These are phyloP conservation scores for Pardosa pseudoannulata DNA, from an alignment of 2,888 invertebrate species.

Conservation along the genomic window DNA sequence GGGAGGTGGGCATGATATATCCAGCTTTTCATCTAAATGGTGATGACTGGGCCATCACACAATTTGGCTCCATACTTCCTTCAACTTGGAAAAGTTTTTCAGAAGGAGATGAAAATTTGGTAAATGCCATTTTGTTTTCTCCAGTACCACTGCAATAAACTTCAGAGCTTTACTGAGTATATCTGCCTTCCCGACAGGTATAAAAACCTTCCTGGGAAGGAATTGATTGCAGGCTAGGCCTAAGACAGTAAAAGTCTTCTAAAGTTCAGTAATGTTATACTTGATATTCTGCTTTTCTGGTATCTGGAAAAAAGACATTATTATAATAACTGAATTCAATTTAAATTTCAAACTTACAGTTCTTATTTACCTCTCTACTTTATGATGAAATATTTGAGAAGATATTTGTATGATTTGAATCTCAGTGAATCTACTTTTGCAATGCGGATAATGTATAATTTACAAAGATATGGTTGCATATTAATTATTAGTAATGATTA, in stretches of 20 bases:
- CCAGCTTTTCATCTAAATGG: constrained; percentile 47
- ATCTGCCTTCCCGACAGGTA: constrained; percentile 31
- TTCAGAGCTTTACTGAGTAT: constrained; percentile 38
- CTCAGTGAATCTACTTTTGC: no score
- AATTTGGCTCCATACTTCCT: constrained; percentile 13
- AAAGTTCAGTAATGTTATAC: constrained; percentile 68
- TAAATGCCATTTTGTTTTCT: constrained; percentile 71
- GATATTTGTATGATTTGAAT: no score
- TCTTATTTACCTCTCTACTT: no score
- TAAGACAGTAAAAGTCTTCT: constrained; percentile 67
- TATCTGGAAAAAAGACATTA: constrained; percentile 41
- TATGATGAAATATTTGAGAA: no score
- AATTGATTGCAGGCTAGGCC: constrained; percentile 67
- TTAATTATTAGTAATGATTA: no score
- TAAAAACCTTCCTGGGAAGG: constrained; percentile 28
- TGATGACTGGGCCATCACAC: constrained; percentile 7
- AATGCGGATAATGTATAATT: no score
- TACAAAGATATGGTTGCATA: no score
- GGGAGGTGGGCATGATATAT: constrained; percentile 69
- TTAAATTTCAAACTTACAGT: no score
- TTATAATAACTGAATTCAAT: no score
- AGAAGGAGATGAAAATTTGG: constrained; percentile 54
- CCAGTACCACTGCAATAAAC: constrained; percentile 64
- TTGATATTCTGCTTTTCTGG: constrained; percentile 71
- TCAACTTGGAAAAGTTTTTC: neutral